These are phyloP conservation scores for Boloria selene DNA, from an alignment of 2,888 invertebrate genomes.

Conservation along the genomic window DNA sequence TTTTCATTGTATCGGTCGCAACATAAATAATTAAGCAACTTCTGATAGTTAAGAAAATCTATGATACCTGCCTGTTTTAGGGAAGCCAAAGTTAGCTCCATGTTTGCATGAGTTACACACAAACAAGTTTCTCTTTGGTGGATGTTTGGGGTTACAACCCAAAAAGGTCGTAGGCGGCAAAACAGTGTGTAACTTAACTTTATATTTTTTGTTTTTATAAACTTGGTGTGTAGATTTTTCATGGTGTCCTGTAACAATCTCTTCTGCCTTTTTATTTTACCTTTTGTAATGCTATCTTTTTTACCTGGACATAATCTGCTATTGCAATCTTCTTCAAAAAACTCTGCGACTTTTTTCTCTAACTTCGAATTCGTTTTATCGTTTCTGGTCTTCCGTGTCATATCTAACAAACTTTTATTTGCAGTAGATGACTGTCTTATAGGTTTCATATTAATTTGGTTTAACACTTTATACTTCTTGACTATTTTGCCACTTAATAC, in stretches of 20 bases:
- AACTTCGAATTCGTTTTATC: slow-evolving; percentile 28
- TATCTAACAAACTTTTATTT: slow-evolving; percentile 26
- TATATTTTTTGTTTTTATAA: not conserved
- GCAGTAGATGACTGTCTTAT: slow-evolving; percentile 23
- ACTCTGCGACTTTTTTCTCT: slow-evolving; percentile 24
- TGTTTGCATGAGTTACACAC: slow-evolving; percentile 35
- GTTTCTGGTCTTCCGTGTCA: slow-evolving; percentile 35
- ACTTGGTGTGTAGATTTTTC: slow-evolving; percentile 6
- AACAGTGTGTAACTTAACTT: not conserved
- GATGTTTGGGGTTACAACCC: not conserved
- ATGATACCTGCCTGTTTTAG: slow-evolving; percentile 38
- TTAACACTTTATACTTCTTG: slow-evolving; percentile 27
- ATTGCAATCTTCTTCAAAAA: slow-evolving; percentile 42
- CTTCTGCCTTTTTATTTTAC: slow-evolving; percentile 30
- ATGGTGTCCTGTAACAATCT: slow-evolving; percentile 1
- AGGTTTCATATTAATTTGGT: slow-evolving; percentile 41
- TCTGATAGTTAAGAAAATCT: slow-evolving; percentile 24
- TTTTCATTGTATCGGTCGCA: slow-evolving; percentile 40
- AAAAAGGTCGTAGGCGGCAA: slow-evolving; percentile 26
- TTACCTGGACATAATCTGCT: slow-evolving; percentile 36
- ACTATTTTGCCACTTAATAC: slow-evolving; percentile 13
- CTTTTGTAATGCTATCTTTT: slow-evolving; percentile 33
- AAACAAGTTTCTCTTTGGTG: slow-evolving; percentile 35
- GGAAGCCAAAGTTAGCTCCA: slow-evolving; percentile 35
- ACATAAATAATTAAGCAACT: slow-evolving; percentile 34